Evolutionary conservation across 2,113 vertebrate genomes (phyloP).

Genomic region (Corythoichthys intestinalis): DNA sequence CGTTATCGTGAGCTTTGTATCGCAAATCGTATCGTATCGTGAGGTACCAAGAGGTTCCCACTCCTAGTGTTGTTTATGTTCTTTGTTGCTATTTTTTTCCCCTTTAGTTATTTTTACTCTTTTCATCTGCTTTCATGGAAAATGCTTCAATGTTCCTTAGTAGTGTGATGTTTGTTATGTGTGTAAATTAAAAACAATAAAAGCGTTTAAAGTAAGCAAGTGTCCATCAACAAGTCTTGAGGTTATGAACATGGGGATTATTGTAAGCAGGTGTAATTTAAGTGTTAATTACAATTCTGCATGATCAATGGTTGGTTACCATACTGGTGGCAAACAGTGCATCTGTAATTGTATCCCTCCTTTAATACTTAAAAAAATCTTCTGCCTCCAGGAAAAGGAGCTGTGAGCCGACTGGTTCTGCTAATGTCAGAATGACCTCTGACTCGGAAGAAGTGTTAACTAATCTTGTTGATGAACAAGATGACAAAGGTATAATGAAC

Average conservation of each 20-base stretch:
- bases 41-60: no score
- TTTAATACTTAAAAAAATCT: neutral
- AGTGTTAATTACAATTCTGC: neutral
- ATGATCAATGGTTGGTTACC: neutral
- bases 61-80: no score
- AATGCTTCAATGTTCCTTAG: no score
- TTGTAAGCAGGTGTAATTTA: neutral
- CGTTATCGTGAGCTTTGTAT: no score
- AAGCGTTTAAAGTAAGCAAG: no score
- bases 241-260: neutral
- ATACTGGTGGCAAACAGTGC: neutral
- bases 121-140: no score
- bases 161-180: no score
- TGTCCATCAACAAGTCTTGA: neutral
- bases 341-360: neutral
- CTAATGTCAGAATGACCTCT: slow-evolving; percentile 5
- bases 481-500: slow-evolving; percentile 63
- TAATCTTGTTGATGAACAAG: slow-evolving; percentile 53
- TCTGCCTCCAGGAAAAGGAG: slow-evolving; percentile 55
- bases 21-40: no score
- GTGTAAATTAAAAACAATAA: no score
- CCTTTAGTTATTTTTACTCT: no score
- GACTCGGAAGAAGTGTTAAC: slow-evolving; percentile 55
- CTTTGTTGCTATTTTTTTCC: no score
- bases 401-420: slow-evolving; percentile 6